These are phyloP conservation scores for Scaptomyza reducta DNA, from an alignment of 2,888 invertebrate species.

Conservation along the genomic window DNA sequence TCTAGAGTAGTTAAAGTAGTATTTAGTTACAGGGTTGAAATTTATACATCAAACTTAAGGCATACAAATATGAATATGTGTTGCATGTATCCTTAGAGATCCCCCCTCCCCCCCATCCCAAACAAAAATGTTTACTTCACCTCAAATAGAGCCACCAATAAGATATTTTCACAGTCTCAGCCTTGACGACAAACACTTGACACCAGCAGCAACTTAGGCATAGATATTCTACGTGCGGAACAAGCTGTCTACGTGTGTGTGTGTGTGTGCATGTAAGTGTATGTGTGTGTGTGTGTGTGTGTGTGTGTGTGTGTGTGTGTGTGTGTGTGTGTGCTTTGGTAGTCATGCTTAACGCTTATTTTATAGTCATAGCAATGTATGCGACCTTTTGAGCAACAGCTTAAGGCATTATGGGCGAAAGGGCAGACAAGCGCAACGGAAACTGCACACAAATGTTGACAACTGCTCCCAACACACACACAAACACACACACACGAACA, in stretches of 20 bases:
- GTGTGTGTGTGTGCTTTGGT: slow-evolving; percentile 29
- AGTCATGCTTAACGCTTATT: slow-evolving; percentile 59
- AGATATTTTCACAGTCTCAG: slow-evolving; percentile 41
- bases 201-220: slow-evolving; percentile 59
- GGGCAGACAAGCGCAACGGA: slow-evolving; percentile 48
- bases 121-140: slow-evolving; percentile 3
- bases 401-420: slow-evolving; percentile 41
- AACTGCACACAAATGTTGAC: slow-evolving; percentile 40
- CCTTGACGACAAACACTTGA: slow-evolving; percentile 70
- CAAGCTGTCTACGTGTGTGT: slow-evolving; percentile 5
- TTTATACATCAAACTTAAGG: not conserved
- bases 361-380: slow-evolving; percentile 62
- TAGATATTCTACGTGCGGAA: slow-evolving; percentile 55
- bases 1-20: not conserved
- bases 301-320: too few relatives aligned
- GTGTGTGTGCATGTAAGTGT: not conserved
- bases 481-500: slow-evolving; percentile 7
- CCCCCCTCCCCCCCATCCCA: not conserved
- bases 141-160: not conserved
- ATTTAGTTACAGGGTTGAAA: not conserved
- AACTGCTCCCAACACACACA: slow-evolving; percentile 21
- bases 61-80: slow-evolving; percentile 18
- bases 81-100: slow-evolving; percentile 9
- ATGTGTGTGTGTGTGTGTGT: slow-evolving; percentile 17
- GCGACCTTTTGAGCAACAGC: slow-evolving; percentile 46